phyloP scores from a whole-genome alignment of 2,888 invertebrate species.

The Ormia ochracea region DNA sequence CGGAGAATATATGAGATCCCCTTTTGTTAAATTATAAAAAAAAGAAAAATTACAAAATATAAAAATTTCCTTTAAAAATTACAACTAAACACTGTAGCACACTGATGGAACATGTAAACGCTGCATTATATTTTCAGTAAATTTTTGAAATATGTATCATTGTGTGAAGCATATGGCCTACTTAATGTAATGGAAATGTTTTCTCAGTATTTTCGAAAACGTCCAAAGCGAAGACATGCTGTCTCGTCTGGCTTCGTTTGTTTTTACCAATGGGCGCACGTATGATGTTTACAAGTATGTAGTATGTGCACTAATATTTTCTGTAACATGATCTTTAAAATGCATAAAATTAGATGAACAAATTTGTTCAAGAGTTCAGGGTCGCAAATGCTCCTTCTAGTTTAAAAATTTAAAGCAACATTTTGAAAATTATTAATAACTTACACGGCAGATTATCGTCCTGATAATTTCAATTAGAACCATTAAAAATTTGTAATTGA shows the following conservation, averaged over 20 bases:
- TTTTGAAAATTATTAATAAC: constrained; percentile 51
- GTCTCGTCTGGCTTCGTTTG: background rate
- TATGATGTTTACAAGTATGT: too few species aligned
- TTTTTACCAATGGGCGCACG: constrained; percentile 21
- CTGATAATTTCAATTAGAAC: background rate
- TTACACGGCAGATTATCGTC: background rate
- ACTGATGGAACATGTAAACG: background rate
- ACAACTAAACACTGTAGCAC: too few species aligned
- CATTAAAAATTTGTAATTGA: constrained; percentile 34
- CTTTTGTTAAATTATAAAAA: too few species aligned
- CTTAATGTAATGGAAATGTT: constrained; percentile 28
- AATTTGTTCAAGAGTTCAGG: constrained; percentile 42
- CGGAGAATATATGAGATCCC: too few species aligned
- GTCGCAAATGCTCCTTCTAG: background rate
- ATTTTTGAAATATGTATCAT: constrained; percentile 30
- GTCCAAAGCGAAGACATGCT: constrained; percentile 35
- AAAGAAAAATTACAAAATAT: too few species aligned
- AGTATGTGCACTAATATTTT: constrained; percentile 23
- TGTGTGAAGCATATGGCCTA: constrained; percentile 46
- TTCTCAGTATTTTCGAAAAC: constrained; percentile 57
- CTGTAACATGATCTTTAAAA: constrained; percentile 64
- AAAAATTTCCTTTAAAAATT: too few species aligned
- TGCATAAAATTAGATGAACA: constrained; percentile 65
- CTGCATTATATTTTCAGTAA: background rate
- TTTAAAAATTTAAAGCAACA: constrained; percentile 26